A percentile compares a stretch with the other conserved stretches of the same genome.
These are phyloP conservation scores for Mesorhabditis sp. DNA, from an alignment of 2,888 invertebrate genomes.

Conservation along the genomic window DNA sequence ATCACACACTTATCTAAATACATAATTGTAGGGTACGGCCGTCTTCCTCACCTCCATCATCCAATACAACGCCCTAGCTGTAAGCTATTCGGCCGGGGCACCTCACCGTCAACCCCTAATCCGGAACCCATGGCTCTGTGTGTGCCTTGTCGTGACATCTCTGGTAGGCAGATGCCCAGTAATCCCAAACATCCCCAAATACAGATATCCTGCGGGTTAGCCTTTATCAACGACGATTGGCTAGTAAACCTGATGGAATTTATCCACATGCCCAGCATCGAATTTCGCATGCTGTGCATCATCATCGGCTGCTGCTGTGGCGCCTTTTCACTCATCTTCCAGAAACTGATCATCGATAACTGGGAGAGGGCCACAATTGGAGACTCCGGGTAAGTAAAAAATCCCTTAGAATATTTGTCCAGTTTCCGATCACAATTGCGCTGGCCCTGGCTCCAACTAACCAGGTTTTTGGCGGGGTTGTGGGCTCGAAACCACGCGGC, in stretches of 20 bases:
- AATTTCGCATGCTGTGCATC: neutral
- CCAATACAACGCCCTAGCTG: constrained; percentile 76
- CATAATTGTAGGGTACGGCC: constrained; percentile 69
- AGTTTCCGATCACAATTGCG: neutral
- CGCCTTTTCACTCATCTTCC: neutral
- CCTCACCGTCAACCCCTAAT: constrained; percentile 26
- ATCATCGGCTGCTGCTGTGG: neutral
- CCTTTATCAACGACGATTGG: neutral
- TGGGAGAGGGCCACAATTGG: neutral
- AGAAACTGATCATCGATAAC: neutral
- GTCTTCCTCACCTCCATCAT: constrained; percentile 71
- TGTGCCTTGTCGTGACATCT: constrained; percentile 29
- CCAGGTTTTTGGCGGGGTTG: neutral
- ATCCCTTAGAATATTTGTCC: neutral
- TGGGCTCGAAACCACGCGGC: too few relatives aligned
- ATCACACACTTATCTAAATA: neutral
- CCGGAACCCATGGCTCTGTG: constrained; percentile 24
- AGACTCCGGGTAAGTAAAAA: neutral
- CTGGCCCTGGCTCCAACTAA: neutral
- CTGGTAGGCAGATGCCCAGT: constrained; percentile 17
- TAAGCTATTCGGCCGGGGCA: constrained; percentile 72
- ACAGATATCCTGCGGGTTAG: neutral
- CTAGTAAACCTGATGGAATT: neutral
- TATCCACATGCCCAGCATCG: neutral
- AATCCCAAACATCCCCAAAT: neutral